phyloP scores from a whole-genome alignment of 2,113 vertebrate species.

The Bubo scandiacus region DNA sequence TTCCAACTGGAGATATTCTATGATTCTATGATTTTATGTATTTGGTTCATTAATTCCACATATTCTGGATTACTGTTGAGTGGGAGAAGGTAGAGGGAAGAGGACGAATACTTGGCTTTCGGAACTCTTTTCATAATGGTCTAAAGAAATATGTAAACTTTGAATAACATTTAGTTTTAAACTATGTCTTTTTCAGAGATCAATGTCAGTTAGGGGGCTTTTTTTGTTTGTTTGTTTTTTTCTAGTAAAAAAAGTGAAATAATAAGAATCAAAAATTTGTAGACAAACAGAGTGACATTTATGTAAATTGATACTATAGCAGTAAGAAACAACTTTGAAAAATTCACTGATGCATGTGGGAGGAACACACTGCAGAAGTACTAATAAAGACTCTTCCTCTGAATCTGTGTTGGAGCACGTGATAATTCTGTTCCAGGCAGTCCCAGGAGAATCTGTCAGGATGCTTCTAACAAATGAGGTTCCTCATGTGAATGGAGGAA shows the following conservation, averaged over 20 bases:
- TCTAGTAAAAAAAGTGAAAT: background rate
- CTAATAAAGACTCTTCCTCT: background rate
- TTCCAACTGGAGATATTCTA: background rate
- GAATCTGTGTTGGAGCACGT: background rate
- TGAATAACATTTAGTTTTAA: background rate
- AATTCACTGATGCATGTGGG: background rate
- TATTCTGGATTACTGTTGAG: background rate
- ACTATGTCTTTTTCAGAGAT: background rate
- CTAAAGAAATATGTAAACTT: background rate
- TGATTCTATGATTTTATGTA: background rate
- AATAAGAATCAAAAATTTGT: background rate
- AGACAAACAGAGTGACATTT: background rate
- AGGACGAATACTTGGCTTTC: background rate
- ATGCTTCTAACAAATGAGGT: background rate
- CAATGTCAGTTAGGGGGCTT: background rate
- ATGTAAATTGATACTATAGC: background rate
- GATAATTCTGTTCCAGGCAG: background rate
- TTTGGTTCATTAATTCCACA: background rate
- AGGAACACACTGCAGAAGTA: background rate
- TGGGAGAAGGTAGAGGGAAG: background rate
- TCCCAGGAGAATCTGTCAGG: background rate
- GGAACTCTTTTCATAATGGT: background rate
- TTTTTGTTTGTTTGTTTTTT: background rate
- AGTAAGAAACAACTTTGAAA: background rate
- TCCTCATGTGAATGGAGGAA: background rate